These are phyloP conservation scores for Tribolium castaneum DNA, from an alignment of 1,140 invertebrate species.

Conservation along the genomic window DNA sequence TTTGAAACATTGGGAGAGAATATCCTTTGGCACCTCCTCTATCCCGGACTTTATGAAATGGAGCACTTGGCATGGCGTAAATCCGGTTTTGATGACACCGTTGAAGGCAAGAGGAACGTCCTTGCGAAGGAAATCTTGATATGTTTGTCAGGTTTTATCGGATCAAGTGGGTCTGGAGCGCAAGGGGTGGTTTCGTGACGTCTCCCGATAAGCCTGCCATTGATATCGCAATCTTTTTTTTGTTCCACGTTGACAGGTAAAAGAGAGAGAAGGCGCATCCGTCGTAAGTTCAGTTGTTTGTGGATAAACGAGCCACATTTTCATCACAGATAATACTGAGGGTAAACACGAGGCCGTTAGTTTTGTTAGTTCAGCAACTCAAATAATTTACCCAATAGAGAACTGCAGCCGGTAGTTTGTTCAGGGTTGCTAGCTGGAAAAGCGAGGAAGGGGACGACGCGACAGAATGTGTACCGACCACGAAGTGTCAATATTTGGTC, in stretches of 20 bases:
- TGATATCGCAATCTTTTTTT: constrained; percentile 4
- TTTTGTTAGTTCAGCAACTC: constrained; percentile 64
- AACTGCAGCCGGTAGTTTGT: constrained; percentile 61
- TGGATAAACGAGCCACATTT: constrained; percentile 60
- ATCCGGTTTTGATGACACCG: constrained; percentile 47
- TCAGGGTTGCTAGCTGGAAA: constrained; percentile 51
- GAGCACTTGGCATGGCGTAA: constrained; percentile 19
- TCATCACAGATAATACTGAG: constrained; percentile 61
- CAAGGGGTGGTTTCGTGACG: background rate
- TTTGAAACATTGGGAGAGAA: no score
- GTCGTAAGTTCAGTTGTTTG: constrained; percentile 52
- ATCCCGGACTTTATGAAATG: background rate
- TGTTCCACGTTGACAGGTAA: background rate
- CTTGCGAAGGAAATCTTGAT: constrained; percentile 52
- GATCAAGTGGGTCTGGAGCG: constrained; percentile 51
- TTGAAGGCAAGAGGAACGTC: constrained; percentile 41
- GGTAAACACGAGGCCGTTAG: constrained; percentile 62
- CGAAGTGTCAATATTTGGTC: constrained; percentile 61
- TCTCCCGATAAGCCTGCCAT: background rate
- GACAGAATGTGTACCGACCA: constrained; percentile 59
- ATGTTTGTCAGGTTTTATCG: constrained; percentile 58
- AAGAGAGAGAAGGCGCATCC: constrained; percentile 29
- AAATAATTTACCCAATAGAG: constrained; percentile 64
- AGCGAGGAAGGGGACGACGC: constrained; percentile 47
- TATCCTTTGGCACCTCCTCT: no score